phyloP scores from a whole-genome alignment of 2,797 vertebrate species.

The Molossus alvarezi region DNA sequence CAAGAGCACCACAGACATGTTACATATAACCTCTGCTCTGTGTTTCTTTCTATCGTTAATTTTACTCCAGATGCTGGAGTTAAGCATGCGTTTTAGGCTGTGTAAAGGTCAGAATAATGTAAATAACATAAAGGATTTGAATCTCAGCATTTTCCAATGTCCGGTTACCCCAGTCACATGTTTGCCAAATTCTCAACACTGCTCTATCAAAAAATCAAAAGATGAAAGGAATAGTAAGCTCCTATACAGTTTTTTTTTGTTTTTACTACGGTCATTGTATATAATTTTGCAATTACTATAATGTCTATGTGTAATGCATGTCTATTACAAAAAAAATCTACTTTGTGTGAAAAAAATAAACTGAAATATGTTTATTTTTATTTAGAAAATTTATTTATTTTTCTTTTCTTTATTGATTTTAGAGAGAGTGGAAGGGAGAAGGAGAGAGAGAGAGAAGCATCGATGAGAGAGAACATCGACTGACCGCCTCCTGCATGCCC shows the following conservation, averaged over 20 bases:
- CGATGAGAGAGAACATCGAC: too few species aligned
- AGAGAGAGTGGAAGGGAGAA: too few species aligned
- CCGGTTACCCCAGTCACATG: background rate
- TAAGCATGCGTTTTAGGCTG: background rate
- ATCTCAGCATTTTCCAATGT: slow-evolving; percentile 13
- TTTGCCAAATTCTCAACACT: background rate
- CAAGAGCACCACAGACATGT: background rate
- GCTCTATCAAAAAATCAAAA: background rate
- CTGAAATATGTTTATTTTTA: background rate
- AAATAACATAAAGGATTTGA: background rate
- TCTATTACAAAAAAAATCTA: background rate
- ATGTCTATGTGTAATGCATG: background rate
- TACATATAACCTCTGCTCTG: background rate
- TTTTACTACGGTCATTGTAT: background rate
- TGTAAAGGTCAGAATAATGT: background rate
- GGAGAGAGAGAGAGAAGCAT: too few species aligned
- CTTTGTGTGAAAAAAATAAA: background rate
- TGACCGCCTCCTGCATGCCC: too few species aligned
- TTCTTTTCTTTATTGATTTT: too few species aligned
- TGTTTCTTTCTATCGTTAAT: background rate
- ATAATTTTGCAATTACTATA: background rate
- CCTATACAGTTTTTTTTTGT: background rate
- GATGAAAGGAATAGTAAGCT: background rate
- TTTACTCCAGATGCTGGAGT: background rate
- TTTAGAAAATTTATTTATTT: background rate